A percentile compares a stretch with the other conserved stretches of the same genome.
Conservation (phyloP, 2,888 invertebrate species). For the Dioctria rufipes region DNA sequence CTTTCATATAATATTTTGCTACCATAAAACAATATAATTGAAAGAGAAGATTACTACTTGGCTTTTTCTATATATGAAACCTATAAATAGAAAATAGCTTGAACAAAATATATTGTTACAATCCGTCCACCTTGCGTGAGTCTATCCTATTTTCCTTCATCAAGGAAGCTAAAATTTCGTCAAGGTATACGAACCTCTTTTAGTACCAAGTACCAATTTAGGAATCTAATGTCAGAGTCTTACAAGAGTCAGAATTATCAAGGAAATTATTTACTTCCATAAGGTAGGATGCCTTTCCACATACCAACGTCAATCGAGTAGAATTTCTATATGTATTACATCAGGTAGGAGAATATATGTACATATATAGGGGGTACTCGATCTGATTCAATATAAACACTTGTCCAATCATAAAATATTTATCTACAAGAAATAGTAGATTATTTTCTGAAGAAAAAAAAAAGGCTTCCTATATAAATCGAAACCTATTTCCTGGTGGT, state of each 20-base stretch:
- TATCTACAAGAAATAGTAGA: not conserved
- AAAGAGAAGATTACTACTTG: too few species aligned
- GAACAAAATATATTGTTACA: not conserved
- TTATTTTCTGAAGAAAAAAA: constrained; percentile 4
- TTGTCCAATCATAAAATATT: not conserved
- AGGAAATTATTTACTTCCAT: not conserved
- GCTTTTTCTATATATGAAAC: not conserved
- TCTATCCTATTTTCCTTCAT: constrained; percentile 1
- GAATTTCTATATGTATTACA: too few species aligned
- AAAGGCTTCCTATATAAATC: constrained; percentile 3
- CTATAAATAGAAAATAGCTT: constrained; percentile 3
- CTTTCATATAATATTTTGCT: too few species aligned
- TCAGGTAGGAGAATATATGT: not conserved
- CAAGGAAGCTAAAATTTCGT: not conserved
- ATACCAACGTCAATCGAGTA: too few species aligned
- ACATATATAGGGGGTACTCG: not conserved
- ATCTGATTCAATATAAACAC: not conserved
- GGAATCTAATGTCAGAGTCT: not conserved
- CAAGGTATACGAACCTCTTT: constrained; percentile 37
- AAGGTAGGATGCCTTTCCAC: not conserved
- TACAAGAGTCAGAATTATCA: not conserved
- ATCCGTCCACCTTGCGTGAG: constrained; percentile 5
- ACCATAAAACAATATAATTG: too few species aligned
- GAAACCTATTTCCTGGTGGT: constrained; percentile 25
- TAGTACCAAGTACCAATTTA: constrained; percentile 34